phyloP scores from a whole-genome alignment of 1,140 invertebrate genomes.

The Pachypsylla venusta region DNA sequence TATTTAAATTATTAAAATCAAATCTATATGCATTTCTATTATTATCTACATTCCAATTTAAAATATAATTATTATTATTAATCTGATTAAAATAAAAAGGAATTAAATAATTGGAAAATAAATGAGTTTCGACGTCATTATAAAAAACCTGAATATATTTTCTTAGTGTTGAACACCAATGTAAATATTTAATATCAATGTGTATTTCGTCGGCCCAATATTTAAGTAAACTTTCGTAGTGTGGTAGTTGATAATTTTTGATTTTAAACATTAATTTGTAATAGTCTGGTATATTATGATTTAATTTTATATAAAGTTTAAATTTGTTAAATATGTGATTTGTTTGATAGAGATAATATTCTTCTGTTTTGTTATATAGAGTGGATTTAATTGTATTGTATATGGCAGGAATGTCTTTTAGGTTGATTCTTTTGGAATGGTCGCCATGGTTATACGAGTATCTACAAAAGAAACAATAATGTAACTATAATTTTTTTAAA shows the following conservation, averaged over 20 bases:
- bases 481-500: too few relatives aligned
- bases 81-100: background rate
- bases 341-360: background rate
- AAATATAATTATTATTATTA: too few relatives aligned
- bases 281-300: background rate
- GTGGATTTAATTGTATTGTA: background rate
- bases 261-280: background rate
- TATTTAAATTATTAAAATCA: background rate
- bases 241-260: slow-evolving; percentile 2
- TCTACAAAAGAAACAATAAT: background rate
- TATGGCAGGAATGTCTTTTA: background rate
- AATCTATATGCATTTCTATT: background rate
- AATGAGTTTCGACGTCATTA: background rate
- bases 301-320: background rate
- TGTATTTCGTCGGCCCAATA: background rate
- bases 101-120: background rate
- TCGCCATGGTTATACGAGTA: slow-evolving; percentile 3
- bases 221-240: background rate
- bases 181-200: background rate
- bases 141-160: background rate
- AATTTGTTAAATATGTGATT: background rate
- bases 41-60: background rate
- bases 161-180: background rate
- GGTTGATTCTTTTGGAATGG: background rate
- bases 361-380: slow-evolving; percentile 5